These are phyloP conservation scores for Caenorhabditis zanzibari DNA, from an alignment of 2,888 invertebrate genomes.

Conservation along the genomic window DNA sequence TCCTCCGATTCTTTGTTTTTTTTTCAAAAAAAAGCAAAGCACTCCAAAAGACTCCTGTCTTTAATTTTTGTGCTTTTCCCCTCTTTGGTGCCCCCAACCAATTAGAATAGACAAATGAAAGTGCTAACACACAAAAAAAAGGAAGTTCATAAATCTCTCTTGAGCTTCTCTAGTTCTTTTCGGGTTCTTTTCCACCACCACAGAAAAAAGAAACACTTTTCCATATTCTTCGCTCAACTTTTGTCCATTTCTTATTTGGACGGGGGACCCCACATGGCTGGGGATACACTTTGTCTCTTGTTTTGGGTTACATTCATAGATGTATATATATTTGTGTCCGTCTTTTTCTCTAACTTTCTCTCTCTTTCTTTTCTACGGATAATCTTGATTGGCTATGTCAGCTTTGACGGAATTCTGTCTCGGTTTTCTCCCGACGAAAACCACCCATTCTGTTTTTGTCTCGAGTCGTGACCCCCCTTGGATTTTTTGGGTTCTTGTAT, in stretches of 20 bases:
- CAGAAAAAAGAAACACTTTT: slow-evolving; percentile 2
- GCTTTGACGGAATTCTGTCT: slow-evolving; percentile 21
- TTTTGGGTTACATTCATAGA: slow-evolving; percentile 53
- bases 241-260: slow-evolving; percentile 51
- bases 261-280: slow-evolving; percentile 27
- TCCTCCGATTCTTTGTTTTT: not conserved
- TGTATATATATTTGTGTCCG: slow-evolving; percentile 16
- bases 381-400: slow-evolving; percentile 64
- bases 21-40: not conserved
- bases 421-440: not conserved
- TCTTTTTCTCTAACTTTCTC: slow-evolving; percentile 4
- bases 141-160: slow-evolving; percentile 32
- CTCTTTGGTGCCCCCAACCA: not conserved
- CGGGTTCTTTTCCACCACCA: slow-evolving; percentile 6
- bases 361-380: slow-evolving; percentile 30
- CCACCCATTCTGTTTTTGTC: not conserved
- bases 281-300: slow-evolving; percentile 60
- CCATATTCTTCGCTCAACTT: slow-evolving; percentile 37
- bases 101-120: slow-evolving; percentile 42
- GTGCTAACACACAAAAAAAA: not conserved
- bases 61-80: slow-evolving; percentile 22
- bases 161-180: not conserved
- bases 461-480: not conserved
- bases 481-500: too few species aligned
- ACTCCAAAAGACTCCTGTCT: not conserved